Percentiles rank a stretch among this genome's conserved stretches.
These are phyloP conservation scores for Cladopsammia gracilis DNA, from an alignment of 64 coral and sea anemone genomes.

Conservation along the genomic window DNA sequence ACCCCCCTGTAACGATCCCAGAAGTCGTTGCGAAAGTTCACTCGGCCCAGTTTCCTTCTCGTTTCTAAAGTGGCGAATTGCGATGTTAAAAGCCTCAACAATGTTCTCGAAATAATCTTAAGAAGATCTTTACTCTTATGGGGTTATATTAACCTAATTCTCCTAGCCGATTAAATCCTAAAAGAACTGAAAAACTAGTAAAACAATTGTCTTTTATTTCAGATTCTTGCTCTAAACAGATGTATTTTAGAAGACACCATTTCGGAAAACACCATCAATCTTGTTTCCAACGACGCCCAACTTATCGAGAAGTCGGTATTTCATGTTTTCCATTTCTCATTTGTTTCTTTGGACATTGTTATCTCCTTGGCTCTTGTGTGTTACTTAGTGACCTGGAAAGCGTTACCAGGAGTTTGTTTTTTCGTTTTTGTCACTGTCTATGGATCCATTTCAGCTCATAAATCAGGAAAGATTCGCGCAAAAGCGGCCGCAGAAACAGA, in stretches of 20 bases:
- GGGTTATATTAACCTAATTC: too few species aligned
- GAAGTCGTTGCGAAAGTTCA: too few species aligned
- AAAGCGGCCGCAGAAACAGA: conserved; percentile 41
- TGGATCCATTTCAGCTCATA: neutral
- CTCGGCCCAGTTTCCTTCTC: too few species aligned
- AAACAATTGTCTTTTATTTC: too few species aligned
- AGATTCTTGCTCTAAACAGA: too few species aligned
- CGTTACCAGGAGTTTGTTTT: neutral
- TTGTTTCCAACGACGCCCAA: conserved; percentile 52
- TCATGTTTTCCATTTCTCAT: neutral
- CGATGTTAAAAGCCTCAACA: too few species aligned
- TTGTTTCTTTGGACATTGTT: conserved; percentile 5
- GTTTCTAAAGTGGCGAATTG: too few species aligned
- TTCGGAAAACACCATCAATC: conserved; percentile 50
- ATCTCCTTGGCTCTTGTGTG: conserved; percentile 9
- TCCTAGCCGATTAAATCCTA: too few species aligned
- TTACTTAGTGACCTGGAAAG: conserved; percentile 43
- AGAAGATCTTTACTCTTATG: too few species aligned
- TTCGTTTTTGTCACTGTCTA: neutral
- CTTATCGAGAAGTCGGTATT: neutral
- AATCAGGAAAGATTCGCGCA: neutral
- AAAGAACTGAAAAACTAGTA: too few species aligned
- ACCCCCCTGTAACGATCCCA: too few species aligned
- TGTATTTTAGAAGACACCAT: neutral
- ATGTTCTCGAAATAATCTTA: too few species aligned